phyloP scores from a whole-genome alignment of 2,888 invertebrate species.

The Aradus depressus region DNA sequence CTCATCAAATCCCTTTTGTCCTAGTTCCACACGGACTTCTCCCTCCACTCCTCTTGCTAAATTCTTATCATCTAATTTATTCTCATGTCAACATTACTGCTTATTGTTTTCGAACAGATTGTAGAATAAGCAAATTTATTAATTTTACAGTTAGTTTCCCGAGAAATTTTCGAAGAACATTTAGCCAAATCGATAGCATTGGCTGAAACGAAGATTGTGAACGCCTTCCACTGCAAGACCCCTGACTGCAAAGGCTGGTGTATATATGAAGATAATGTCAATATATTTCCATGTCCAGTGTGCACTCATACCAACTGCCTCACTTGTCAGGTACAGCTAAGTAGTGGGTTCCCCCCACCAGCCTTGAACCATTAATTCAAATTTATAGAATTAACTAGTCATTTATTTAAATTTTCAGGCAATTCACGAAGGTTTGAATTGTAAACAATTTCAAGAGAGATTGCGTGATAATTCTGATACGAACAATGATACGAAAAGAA shows the following conservation, averaged over 20 bases:
- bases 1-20: no score
- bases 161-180: constrained; percentile 64
- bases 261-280: constrained; percentile 74
- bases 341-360: neutral
- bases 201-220: constrained; percentile 68
- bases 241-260: constrained; percentile 85
- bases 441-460: constrained; percentile 65
- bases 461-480: constrained; percentile 50
- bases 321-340: constrained; percentile 60
- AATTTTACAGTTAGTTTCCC: constrained; percentile 48
- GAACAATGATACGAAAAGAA: constrained; percentile 58
- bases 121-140: no score
- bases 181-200: constrained; percentile 65
- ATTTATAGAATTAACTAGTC: neutral
- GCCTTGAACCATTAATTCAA: neutral
- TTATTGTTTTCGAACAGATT: no score
- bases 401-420: constrained; percentile 41
- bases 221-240: constrained; percentile 82
- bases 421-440: constrained; percentile 66
- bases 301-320: constrained; percentile 71
- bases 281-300: constrained; percentile 72
- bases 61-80: no score
- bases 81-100: no score
- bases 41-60: no score
- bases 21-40: no score